Evolutionary conservation across 1,140 invertebrate genomes (phyloP).

Genomic region (Bombus difficillimus): DNA sequence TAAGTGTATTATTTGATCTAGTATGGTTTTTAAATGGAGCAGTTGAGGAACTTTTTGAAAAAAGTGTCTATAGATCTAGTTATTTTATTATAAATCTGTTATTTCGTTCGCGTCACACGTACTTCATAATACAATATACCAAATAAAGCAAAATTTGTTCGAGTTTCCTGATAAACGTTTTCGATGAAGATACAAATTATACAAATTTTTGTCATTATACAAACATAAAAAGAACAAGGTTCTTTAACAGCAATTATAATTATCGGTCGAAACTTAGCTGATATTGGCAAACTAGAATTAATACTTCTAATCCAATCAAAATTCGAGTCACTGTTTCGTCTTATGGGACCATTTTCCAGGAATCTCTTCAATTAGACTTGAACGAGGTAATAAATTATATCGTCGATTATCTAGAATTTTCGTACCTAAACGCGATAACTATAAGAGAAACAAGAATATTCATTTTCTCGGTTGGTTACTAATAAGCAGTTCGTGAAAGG

Average conservation of each 20-base stretch:
- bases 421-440: neutral
- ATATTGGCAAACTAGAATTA: neutral
- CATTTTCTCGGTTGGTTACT: neutral
- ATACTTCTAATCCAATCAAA: neutral
- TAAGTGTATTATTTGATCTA: conserved; percentile 42
- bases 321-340: too few species aligned
- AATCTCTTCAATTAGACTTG: neutral
- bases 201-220: too few species aligned
- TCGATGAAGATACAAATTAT: too few species aligned
- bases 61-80: neutral
- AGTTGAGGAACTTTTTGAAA: neutral
- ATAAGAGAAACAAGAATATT: neutral
- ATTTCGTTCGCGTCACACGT: too few species aligned
- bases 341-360: neutral
- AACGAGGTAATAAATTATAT: neutral
- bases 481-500: conserved; percentile 13
- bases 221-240: neutral
- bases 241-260: too few species aligned
- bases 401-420: neutral
- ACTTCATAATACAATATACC: too few species aligned
- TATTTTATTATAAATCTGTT: too few species aligned
- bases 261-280: too few species aligned
- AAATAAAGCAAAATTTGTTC: neutral
- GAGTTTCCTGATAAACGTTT: too few species aligned
- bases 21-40: neutral